Base-by-base conservation (phyloP, 2,888 invertebrate species). In the Drosophila kambysellisi region DNA sequence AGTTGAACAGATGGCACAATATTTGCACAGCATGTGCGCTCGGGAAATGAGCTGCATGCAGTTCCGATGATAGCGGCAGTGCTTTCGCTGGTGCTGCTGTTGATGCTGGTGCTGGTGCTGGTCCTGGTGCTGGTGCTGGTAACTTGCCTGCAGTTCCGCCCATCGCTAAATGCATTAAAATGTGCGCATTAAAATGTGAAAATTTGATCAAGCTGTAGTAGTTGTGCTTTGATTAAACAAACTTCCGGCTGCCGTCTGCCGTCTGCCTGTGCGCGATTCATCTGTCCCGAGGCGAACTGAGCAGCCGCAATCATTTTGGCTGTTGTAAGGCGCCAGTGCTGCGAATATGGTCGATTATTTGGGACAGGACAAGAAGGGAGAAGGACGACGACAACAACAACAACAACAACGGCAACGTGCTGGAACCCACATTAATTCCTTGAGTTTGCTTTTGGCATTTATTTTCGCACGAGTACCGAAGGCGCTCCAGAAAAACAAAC, bases 361-460 rank as follows among this genome's bases (percentile, higher is more conserved):
- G 37, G 32, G 7, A 17, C 17, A 39, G 41, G n/a, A 39, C 17
- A 46, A 15, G 29, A 46, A 15, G 4, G 15, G 15, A 32, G 33
- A 25, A 25, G 25, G 25, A 25, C 25, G 2, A 25, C n/a, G 1
- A 25, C 25, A 25, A 39, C 54, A 52, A 57, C 7, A 43, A 58
- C 35, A 50, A 48, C 29, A 66, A 51, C 30, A 71, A 66, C 66
- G 63, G 64, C 72, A 64, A 59, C 61, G 39, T 50, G 68, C 69
- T 33, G 56, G 29, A 57, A 65, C 58, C 52, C 81, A 71, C 84
- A 82, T 78, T 73, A 82, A 81, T 81, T 75, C 66, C 51, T 73
- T 60, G 72, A 69, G 84, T 68, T 83, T 83, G 75, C 76, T 81
- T 81, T 82, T 83, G 82, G 82, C 84, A 83, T 82, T 83, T 82